phyloP scores from a whole-genome alignment of 2,113 vertebrate species.

The Cyphomyrus plagiostoma region DNA sequence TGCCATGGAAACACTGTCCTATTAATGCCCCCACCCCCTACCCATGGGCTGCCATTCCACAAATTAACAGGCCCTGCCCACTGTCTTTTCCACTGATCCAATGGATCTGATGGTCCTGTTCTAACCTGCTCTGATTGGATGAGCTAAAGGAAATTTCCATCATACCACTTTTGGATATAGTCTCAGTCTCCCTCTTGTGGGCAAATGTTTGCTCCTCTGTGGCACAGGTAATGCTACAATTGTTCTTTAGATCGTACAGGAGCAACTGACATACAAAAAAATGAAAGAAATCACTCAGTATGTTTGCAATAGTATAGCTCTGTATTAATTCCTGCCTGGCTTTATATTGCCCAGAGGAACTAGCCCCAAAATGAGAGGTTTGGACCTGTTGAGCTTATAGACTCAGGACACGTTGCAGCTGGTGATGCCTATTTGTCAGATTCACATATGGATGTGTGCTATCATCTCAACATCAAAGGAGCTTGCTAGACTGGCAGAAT shows the following conservation, averaged over 20 bases:
- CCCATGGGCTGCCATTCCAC: neutral
- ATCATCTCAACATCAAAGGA: neutral
- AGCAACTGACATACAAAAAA: neutral
- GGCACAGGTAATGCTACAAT: neutral
- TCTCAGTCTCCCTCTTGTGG: constrained; percentile 6
- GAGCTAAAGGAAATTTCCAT: neutral
- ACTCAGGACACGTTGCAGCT: neutral
- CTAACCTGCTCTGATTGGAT: neutral
- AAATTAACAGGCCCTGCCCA: neutral
- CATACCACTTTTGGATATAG: neutral
- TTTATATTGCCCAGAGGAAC: neutral
- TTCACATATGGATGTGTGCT: neutral
- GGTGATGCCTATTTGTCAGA: neutral
- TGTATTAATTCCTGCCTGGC: neutral
- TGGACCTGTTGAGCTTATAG: neutral
- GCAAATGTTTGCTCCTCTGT: neutral
- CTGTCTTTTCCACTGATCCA: neutral
- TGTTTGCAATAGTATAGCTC: neutral
- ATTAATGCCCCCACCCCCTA: neutral
- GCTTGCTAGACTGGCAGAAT: neutral
- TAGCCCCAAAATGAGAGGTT: neutral
- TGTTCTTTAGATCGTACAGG: neutral
- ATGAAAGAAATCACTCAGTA: neutral
- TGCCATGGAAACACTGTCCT: constrained; percentile 7
- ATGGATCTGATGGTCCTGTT: neutral